phyloP scores from a whole-genome alignment of 1,140 invertebrate species.

The Eueides isabella region DNA sequence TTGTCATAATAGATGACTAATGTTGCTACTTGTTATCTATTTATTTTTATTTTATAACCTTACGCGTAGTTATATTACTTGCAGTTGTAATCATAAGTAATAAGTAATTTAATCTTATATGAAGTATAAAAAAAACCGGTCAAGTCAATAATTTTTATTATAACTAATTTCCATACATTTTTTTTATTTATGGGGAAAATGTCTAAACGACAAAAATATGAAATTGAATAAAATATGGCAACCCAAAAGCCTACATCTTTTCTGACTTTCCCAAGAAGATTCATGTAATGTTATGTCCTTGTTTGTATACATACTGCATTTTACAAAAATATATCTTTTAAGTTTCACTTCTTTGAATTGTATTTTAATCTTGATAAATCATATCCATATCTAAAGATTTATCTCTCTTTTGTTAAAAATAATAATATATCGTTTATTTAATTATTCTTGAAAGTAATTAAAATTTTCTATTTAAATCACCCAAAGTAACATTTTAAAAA shows the following conservation, averaged over 20 bases:
- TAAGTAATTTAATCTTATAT: too few relatives aligned
- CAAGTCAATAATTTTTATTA: too few relatives aligned
- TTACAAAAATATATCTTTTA: neutral
- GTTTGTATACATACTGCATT: constrained; percentile 3
- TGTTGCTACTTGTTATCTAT: too few relatives aligned
- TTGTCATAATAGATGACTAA: too few relatives aligned
- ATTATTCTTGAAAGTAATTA: too few relatives aligned
- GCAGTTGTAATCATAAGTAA: too few relatives aligned
- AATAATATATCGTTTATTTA: too few relatives aligned
- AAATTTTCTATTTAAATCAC: neutral
- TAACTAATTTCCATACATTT: neutral
- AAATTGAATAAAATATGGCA: constrained; percentile 58
- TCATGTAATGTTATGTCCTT: constrained; percentile 12
- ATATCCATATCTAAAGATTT: neutral
- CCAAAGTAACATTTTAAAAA: too few relatives aligned
- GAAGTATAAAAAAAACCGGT: too few relatives aligned
- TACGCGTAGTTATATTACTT: too few relatives aligned
- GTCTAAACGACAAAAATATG: constrained; percentile 1
- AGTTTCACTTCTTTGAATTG: constrained; percentile 2
- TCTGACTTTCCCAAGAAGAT: constrained; percentile 55
- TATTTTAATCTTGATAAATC: neutral
- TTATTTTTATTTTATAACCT: too few relatives aligned
- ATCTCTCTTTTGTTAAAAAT: neutral
- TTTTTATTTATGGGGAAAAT: neutral
- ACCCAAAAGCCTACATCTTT: constrained; percentile 62